Conservation (phyloP, 2,113 vertebrate species). For the Halichoerus grypus region DNA sequence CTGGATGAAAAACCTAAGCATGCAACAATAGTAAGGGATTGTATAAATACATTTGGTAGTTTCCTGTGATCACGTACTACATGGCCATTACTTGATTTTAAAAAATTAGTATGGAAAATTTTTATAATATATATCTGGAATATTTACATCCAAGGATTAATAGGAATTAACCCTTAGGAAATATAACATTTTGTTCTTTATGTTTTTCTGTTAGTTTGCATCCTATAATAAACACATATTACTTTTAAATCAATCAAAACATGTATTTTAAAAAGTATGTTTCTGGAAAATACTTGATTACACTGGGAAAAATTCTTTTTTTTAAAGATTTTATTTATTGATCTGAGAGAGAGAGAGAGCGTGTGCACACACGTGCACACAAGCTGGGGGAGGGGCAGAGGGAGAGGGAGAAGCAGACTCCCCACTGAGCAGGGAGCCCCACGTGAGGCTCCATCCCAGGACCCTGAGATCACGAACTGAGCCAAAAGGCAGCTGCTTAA, state of each 20-base stretch:
- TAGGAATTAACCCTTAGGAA: not conserved
- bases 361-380: too few species aligned
- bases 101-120: not conserved
- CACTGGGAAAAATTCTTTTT: not conserved
- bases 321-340: not conserved
- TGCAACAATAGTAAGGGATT: not conserved
- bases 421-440: not conserved
- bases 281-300: not conserved
- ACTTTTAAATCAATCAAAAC: not conserved
- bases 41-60: not conserved
- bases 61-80: not conserved
- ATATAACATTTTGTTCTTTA: not conserved
- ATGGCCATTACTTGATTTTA: not conserved
- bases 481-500: not conserved
- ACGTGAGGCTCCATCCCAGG: too few species aligned
- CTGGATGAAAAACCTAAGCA: not conserved
- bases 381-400: not conserved
- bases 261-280: not conserved
- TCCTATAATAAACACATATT: not conserved
- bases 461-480: not conserved
- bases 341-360: not conserved
- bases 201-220: slow-evolving; percentile 14
- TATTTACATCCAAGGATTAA: not conserved
- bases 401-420: not conserved
- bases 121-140: not conserved